Percentiles rank a stretch among this genome's conserved stretches.
Conservation (phyloP, 1,140 invertebrate genomes). For the Zaprionus inermis region DNA sequence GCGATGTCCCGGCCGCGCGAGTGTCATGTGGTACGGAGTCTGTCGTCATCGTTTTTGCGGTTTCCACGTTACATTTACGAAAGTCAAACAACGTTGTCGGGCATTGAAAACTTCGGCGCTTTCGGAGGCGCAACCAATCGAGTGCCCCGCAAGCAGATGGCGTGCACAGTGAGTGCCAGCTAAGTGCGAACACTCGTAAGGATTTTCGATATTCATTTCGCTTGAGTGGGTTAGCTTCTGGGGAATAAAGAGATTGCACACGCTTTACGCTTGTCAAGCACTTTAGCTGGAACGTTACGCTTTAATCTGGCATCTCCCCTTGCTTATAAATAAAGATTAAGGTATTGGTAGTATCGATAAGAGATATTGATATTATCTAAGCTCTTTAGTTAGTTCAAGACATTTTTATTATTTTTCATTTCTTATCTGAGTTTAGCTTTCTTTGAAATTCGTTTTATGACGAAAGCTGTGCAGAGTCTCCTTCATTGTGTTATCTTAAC, state of each 20-base stretch:
- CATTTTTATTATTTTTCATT: too few species aligned
- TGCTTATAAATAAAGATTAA: too few species aligned
- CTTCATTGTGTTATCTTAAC: neutral
- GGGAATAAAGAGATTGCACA: neutral
- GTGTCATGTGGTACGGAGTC: constrained; percentile 18
- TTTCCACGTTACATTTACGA: constrained; percentile 44
- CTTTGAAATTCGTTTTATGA: too few species aligned
- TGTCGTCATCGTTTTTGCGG: constrained; percentile 45
- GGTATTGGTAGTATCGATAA: too few species aligned
- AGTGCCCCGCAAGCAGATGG: constrained; percentile 18
- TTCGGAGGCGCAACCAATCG: neutral
- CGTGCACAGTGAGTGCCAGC: neutral
- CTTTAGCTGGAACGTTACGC: neutral
- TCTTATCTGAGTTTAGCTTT: too few species aligned
- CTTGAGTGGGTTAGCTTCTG: neutral
- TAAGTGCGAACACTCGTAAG: constrained; percentile 11
- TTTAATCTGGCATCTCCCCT: neutral
- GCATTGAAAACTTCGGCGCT: constrained; percentile 40
- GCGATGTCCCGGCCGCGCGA: neutral
- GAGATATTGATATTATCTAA: too few species aligned
- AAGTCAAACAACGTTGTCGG: constrained; percentile 47
- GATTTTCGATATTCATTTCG: constrained; percentile 1
- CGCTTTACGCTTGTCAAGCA: neutral
- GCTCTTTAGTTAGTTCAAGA: too few species aligned
- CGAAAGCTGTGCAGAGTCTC: too few species aligned